These are phyloP conservation scores for Procambarus clarkii DNA, from an alignment of 1,140 invertebrate genomes.

Conservation along the genomic window DNA sequence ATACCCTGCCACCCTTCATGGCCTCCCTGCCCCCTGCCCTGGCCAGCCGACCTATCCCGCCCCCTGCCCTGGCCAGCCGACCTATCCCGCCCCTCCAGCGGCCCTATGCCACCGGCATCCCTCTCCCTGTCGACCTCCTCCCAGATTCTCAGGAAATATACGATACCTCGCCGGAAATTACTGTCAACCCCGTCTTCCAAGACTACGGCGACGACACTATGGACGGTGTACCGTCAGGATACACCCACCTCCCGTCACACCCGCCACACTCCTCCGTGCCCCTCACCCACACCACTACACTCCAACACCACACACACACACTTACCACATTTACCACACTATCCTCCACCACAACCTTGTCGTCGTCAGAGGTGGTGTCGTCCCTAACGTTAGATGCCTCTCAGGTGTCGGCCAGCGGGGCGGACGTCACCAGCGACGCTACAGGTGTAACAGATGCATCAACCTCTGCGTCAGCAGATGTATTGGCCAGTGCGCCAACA, in stretches of 20 bases:
- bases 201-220: neutral
- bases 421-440: neutral
- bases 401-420: neutral
- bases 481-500: no score
- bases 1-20: slow-evolving; percentile 51
- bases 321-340: neutral
- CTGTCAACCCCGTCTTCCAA: slow-evolving; percentile 10
- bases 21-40: slow-evolving; percentile 76
- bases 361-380: no score
- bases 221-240: neutral
- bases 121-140: slow-evolving; percentile 85
- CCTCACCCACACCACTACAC: no score
- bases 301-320: no score
- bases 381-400: neutral
- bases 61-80: slow-evolving; percentile 74
- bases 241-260: neutral
- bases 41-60: slow-evolving; percentile 28
- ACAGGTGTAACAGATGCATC: no score
- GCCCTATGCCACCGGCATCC: slow-evolving; percentile 84
- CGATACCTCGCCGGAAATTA: neutral
- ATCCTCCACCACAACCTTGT: neutral
- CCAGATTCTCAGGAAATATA: slow-evolving; percentile 75
- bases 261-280: no score
- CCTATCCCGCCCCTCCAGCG: slow-evolving; percentile 76
- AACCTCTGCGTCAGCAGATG: no score